Conservation (phyloP, 2,888 invertebrate genomes). For the Byasa hedistus region DNA sequence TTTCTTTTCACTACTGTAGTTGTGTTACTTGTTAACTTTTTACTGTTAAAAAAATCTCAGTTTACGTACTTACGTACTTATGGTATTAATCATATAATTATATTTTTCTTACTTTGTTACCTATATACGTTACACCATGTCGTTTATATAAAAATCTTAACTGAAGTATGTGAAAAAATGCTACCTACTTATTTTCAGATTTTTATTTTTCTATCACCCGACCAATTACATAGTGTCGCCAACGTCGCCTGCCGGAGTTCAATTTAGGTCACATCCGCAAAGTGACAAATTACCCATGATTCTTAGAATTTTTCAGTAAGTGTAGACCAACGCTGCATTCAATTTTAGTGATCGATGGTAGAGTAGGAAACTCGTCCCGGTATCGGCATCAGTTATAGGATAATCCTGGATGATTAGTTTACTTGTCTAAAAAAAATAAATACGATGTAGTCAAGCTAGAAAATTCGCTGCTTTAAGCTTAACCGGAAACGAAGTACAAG, state of each 20-base stretch:
- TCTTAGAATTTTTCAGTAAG: slow-evolving; percentile 63
- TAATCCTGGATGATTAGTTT: slow-evolving; percentile 58
- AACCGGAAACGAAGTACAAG: slow-evolving; percentile 47
- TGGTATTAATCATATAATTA: slow-evolving; percentile 46
- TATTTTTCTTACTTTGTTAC: slow-evolving; percentile 52
- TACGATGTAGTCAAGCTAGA: slow-evolving; percentile 63
- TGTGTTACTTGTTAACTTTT: slow-evolving; percentile 73
- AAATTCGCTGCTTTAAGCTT: slow-evolving; percentile 68
- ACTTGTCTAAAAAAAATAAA: slow-evolving; percentile 45
- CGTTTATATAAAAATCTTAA: slow-evolving; percentile 69
- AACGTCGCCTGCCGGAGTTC: slow-evolving; percentile 58
- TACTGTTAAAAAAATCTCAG: slow-evolving; percentile 69
- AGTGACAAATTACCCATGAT: slow-evolving; percentile 59
- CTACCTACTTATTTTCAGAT: slow-evolving; percentile 79
- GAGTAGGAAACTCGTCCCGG: slow-evolving; percentile 66
- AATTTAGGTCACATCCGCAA: slow-evolving; percentile 65
- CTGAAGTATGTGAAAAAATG: slow-evolving; percentile 77
- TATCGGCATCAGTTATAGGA: slow-evolving; percentile 55
- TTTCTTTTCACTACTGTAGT: slow-evolving; percentile 71
- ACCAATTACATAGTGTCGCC: slow-evolving; percentile 69
- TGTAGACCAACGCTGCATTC: slow-evolving; percentile 57
- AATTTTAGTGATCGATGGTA: slow-evolving; percentile 70
- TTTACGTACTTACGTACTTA: slow-evolving; percentile 59
- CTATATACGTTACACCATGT: slow-evolving; percentile 60
- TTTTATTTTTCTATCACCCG: slow-evolving; percentile 78